Conservation (phyloP, 2,888 invertebrate genomes). For the Chymomyza procnemis region DNA sequence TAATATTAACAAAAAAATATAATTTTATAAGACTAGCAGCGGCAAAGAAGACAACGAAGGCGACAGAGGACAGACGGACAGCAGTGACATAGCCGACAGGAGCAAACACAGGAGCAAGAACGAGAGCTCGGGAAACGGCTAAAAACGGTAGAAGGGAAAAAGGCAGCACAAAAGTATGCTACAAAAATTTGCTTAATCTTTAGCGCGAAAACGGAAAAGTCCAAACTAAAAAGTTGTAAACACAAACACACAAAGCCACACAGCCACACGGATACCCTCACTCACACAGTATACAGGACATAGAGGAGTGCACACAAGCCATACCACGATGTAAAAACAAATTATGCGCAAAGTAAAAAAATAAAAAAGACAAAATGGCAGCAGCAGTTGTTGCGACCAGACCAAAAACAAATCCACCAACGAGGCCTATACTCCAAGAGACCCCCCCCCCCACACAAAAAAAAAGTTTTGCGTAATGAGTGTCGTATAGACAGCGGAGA, state of each 20-base stretch:
- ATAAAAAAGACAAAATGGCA: slow-evolving; percentile 37
- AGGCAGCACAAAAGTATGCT: slow-evolving; percentile 42
- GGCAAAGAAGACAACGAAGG: not conserved
- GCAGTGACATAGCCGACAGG: no score
- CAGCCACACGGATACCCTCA: slow-evolving; percentile 12
- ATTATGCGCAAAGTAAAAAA: slow-evolving; percentile 60
- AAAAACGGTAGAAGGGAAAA: not conserved
- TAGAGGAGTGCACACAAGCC: not conserved
- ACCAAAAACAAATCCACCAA: not conserved
- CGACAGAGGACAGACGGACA: not conserved
- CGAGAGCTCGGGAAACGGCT: no score
- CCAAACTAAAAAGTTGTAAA: slow-evolving; percentile 69
- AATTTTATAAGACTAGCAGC: slow-evolving; percentile 39
- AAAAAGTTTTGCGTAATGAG: slow-evolving; percentile 62
- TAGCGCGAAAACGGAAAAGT: slow-evolving; percentile 29
- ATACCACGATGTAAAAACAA: slow-evolving; percentile 31
- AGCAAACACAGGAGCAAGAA: slow-evolving; percentile 9
- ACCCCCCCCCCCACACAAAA: not conserved
- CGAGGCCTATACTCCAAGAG: not conserved
- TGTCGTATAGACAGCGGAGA: slow-evolving; percentile 29
- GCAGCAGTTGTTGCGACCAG: slow-evolving; percentile 24
- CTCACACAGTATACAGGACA: no score
- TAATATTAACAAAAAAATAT: slow-evolving; percentile 52
- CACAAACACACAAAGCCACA: slow-evolving; percentile 34
- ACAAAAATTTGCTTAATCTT: slow-evolving; percentile 65